phyloP scores from a whole-genome alignment of 2,797 vertebrate genomes.

The Pitangus sulphuratus region DNA sequence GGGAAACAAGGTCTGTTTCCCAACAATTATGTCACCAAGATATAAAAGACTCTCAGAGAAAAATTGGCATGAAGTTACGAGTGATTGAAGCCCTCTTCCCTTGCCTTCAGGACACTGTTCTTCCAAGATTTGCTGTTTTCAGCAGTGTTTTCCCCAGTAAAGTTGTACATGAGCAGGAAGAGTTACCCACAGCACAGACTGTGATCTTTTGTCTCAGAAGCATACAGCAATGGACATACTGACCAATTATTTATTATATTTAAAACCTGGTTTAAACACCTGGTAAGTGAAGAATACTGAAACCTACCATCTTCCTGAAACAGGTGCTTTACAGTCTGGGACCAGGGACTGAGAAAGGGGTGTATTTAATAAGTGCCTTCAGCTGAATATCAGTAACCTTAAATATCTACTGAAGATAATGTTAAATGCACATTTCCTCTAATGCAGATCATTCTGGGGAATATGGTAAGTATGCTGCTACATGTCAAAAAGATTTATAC shows the following conservation, averaged over 20 bases:
- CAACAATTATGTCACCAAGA: conserved; percentile 97
- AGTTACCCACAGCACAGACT: neutral
- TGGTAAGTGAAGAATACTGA: neutral
- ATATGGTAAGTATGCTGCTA: conserved; percentile 70
- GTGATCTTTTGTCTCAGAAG: conserved; percentile 12
- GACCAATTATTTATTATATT: conserved; percentile 98
- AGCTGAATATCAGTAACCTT: conserved; percentile 31
- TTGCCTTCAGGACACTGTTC: neutral
- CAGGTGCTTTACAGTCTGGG: conserved; percentile 65
- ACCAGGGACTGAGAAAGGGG: conserved; percentile 62
- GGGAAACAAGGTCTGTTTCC: conserved; percentile 98
- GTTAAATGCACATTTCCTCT: conserved; percentile 51
- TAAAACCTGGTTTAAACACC: conserved; percentile 80
- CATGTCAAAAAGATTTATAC: neutral
- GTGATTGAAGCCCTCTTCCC: neutral
- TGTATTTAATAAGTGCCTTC: conserved; percentile 88
- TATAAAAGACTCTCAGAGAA: conserved; percentile 74
- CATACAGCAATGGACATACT: conserved; percentile 59
- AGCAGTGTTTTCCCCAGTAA: conserved; percentile 11
- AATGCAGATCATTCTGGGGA: conserved; percentile 17
- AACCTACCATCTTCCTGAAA: neutral
- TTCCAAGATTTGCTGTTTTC: neutral
- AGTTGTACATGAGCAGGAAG: neutral
- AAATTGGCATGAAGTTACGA: conserved; percentile 7
- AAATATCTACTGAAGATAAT: conserved; percentile 47